These are phyloP conservation scores for Idris sp. DNA, from an alignment of 1,140 invertebrate genomes.

Conservation along the genomic window DNA sequence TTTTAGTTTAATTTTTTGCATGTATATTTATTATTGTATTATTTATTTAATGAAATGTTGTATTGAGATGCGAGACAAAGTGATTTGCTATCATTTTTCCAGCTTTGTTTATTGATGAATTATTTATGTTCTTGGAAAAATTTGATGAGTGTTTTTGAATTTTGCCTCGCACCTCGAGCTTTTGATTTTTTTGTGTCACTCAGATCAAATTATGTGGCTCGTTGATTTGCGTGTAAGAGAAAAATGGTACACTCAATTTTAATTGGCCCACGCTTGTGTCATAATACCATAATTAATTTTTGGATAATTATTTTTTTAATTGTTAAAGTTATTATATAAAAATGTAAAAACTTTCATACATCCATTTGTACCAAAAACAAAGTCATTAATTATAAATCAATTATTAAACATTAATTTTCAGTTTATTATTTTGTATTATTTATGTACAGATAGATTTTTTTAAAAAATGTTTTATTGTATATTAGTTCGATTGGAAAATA, in stretches of 20 bases:
- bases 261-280: constrained; percentile 13
- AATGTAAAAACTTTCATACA: too few relatives aligned
- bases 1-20: constrained; percentile 14
- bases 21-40: constrained; percentile 53
- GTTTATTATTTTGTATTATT: too few relatives aligned
- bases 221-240: constrained; percentile 30
- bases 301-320: neutral
- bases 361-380: too few relatives aligned
- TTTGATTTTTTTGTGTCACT: constrained; percentile 25
- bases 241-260: constrained; percentile 18
- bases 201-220: constrained; percentile 32
- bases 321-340: too few relatives aligned
- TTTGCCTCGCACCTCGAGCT: constrained; percentile 33
- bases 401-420: too few relatives aligned
- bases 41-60: constrained; percentile 36
- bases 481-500: too few relatives aligned
- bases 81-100: constrained; percentile 4
- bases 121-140: constrained; percentile 28
- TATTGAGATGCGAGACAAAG: constrained; percentile 39
- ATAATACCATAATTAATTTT: constrained; percentile 14
- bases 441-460: too few relatives aligned
- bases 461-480: too few relatives aligned
- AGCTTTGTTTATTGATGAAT: constrained; percentile 40
- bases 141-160: neutral
- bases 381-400: too few relatives aligned